Evolutionary conservation across 2,113 vertebrate species (phyloP).

Genomic region (Rhinoderma darwinii): DNA sequence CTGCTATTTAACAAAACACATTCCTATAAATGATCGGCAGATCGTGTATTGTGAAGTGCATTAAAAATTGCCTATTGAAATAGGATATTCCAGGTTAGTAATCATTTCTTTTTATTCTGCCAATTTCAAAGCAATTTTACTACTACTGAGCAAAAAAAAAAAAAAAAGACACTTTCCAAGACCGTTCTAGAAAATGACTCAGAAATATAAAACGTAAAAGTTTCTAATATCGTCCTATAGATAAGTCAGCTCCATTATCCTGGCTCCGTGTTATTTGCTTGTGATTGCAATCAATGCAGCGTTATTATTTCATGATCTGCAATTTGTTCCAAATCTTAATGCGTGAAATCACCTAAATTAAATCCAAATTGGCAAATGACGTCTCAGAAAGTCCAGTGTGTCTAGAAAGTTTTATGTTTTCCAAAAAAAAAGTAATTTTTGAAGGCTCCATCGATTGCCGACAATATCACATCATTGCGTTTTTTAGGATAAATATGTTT

Average conservation of each 20-base stretch:
- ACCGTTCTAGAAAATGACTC: conserved; percentile 53
- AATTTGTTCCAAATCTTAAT: conserved; percentile 5
- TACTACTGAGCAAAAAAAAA: conserved; percentile 32
- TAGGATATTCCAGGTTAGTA: conserved; percentile 18
- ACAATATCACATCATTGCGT: too few relatives aligned
- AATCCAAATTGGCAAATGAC: not conserved
- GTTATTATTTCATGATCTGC: conserved; percentile 1
- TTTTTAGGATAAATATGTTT: too few relatives aligned
- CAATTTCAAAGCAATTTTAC: conserved; percentile 59
- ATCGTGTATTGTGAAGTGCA: conserved; percentile 54
- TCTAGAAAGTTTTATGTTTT: not conserved
- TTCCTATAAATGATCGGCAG: conserved; percentile 43
- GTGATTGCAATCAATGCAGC: conserved; percentile 5
- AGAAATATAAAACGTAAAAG: conserved; percentile 31
- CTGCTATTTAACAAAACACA: conserved; percentile 30
- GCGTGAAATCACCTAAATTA: not conserved
- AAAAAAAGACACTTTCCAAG: conserved; percentile 40
- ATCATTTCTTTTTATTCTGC: conserved; percentile 47
- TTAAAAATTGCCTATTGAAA: conserved; percentile 55
- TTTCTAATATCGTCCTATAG: conserved; percentile 10
- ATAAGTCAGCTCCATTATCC: not conserved
- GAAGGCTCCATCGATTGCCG: too few relatives aligned
- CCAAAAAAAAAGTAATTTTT: too few relatives aligned
- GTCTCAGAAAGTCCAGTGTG: not conserved
- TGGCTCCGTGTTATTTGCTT: not conserved